phyloP scores from a whole-genome alignment of 2,797 vertebrate genomes.

The Anguilla obscura region DNA sequence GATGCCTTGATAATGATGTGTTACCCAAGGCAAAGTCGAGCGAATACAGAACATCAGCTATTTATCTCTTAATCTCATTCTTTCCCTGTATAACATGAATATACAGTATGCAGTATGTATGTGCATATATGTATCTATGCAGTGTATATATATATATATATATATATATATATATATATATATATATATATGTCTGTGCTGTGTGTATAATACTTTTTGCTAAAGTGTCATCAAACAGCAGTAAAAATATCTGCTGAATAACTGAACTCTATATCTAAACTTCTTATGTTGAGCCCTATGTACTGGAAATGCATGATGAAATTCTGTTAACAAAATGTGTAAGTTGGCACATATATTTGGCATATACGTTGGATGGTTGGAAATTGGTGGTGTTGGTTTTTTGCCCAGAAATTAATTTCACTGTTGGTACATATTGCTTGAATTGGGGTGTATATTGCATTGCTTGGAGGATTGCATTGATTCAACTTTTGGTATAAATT shows the following conservation, averaged over 20 bases:
- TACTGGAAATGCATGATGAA: background rate
- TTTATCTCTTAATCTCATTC: constrained; percentile 14
- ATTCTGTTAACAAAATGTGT: background rate
- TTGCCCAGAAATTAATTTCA: background rate
- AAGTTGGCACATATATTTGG: background rate
- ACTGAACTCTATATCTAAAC: too few species aligned
- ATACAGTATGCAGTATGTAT: background rate
- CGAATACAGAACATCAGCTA: background rate
- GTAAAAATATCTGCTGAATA: too few species aligned
- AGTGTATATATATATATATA: background rate
- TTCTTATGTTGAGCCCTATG: too few species aligned
- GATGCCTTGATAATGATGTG: background rate
- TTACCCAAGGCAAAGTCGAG: background rate
- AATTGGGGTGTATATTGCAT: background rate
- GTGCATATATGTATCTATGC: background rate
- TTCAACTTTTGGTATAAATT: background rate
- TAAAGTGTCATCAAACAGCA: background rate
- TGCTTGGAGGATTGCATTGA: background rate
- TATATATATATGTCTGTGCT: background rate
- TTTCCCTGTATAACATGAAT: background rate
- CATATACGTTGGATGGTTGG: background rate
- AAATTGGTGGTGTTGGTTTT: background rate
- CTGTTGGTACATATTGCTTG: background rate
- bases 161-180: background rate
- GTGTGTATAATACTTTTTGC: background rate